phyloP scores from a whole-genome alignment of 2,113 vertebrate genomes.

The Meleagris gallopavo region DNA sequence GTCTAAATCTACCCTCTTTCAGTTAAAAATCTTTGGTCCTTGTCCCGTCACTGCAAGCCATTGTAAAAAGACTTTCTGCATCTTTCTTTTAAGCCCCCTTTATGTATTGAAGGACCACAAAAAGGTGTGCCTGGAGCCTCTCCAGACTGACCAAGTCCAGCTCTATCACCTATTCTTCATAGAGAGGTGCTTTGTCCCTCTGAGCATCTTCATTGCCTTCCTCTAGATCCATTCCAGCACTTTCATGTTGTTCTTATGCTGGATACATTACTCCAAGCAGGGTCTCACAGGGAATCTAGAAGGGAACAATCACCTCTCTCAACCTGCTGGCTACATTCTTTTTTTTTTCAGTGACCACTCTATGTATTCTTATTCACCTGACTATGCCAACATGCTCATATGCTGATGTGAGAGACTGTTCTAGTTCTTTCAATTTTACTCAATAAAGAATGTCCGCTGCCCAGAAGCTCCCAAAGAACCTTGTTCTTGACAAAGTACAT shows the following conservation, averaged over 20 bases:
- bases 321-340: background rate
- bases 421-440: background rate
- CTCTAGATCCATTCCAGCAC: background rate
- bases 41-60: background rate
- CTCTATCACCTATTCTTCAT: background rate
- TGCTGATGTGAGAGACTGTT: background rate
- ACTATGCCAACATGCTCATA: fast-evolving
- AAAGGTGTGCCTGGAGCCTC: background rate
- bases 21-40: background rate
- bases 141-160: background rate
- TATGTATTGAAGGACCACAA: background rate
- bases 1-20: background rate
- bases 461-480: background rate
- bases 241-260: background rate
- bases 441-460: background rate
- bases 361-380: background rate
- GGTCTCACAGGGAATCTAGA: background rate
- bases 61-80: background rate
- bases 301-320: background rate
- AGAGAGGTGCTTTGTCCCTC: background rate
- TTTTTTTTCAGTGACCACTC: background rate
- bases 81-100: background rate
- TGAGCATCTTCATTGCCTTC: background rate
- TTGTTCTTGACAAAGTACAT: background rate
- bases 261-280: background rate